Evolutionary conservation across 2,888 invertebrate species (phyloP).

Genomic region (Isoperla grammatica): DNA sequence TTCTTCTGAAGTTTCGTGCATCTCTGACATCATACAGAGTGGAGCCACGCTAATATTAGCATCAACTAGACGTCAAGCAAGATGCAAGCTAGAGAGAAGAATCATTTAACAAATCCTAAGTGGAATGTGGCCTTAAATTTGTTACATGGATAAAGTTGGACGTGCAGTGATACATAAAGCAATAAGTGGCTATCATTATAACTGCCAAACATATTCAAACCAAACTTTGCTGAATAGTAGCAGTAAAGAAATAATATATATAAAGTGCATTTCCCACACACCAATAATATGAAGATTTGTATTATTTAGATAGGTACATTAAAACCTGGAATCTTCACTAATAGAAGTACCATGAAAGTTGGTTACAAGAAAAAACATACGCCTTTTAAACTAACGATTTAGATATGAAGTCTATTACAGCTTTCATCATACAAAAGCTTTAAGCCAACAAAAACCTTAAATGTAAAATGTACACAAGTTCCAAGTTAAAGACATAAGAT

Average conservation of each 20-base stretch:
- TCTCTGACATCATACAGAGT: constrained; percentile 74
- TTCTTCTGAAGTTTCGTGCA: constrained; percentile 87
- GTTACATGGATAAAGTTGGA: too few relatives aligned
- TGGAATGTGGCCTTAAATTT: constrained; percentile 32
- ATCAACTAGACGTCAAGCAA: background rate
- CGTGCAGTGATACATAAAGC: too few relatives aligned
- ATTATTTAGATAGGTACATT: constrained; percentile 3
- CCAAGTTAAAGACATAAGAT: too few relatives aligned
- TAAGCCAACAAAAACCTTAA: too few relatives aligned
- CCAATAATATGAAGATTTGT: constrained; percentile 29
- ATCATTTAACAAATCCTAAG: constrained; percentile 18
- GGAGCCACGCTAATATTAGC: constrained; percentile 21
- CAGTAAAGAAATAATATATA: constrained; percentile 19
- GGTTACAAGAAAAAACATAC: too few relatives aligned
- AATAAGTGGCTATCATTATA: too few relatives aligned
- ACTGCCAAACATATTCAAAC: too few relatives aligned
- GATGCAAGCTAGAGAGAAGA: background rate
- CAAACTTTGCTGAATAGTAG: too few relatives aligned
- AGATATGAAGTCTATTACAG: too few relatives aligned
- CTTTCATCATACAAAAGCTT: too few relatives aligned
- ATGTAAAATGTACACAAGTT: too few relatives aligned
- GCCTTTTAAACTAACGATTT: too few relatives aligned
- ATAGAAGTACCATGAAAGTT: constrained; percentile 14
- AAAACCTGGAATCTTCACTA: background rate
- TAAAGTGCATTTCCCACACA: constrained; percentile 34